phyloP scores from a whole-genome alignment of 1,140 invertebrate species.

The Drosophila elegans region DNA sequence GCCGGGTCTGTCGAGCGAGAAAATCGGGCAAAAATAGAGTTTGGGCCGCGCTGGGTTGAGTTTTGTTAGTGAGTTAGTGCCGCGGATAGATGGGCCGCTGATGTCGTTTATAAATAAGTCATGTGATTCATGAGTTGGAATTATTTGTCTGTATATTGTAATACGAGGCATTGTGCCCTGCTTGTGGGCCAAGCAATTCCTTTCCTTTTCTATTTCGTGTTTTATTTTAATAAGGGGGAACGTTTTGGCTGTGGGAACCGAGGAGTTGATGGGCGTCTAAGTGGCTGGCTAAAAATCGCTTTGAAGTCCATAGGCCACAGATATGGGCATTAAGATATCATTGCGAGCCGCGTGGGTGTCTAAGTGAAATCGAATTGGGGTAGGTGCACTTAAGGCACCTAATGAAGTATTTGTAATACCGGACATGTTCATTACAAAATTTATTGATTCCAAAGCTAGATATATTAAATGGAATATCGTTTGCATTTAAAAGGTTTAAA shows the following conservation, averaged over 20 bases:
- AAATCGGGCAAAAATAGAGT: conserved; percentile 75
- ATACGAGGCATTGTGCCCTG: conserved; percentile 34
- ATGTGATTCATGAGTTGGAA: conserved; percentile 74
- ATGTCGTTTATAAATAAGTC: conserved; percentile 75
- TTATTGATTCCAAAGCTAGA: too few species aligned
- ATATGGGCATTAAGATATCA: conserved; percentile 16
- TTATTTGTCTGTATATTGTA: conserved; percentile 59
- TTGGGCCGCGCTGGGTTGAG: conserved; percentile 39
- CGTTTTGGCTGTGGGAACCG: conserved; percentile 1
- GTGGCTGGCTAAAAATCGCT: conserved; percentile 43
- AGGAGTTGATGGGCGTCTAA: conserved; percentile 50
- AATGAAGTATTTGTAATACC: not conserved
- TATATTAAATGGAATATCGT: too few species aligned
- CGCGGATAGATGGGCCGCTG: conserved; percentile 50
- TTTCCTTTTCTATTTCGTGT: conserved; percentile 16
- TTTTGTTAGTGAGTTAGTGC: conserved; percentile 34
- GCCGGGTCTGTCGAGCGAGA: conserved; percentile 54
- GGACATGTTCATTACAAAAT: not conserved
- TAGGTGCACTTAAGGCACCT: conserved; percentile 40
- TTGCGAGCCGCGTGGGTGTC: conserved; percentile 40
- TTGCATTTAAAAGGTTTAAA: too few species aligned
- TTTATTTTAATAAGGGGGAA: conserved; percentile 27
- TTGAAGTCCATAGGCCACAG: conserved; percentile 31
- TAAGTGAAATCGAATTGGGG: conserved; percentile 48
- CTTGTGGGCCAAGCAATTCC: conserved; percentile 42